phyloP scores from a whole-genome alignment of 2,113 vertebrate genomes.

The Aleadryas rufinucha region DNA sequence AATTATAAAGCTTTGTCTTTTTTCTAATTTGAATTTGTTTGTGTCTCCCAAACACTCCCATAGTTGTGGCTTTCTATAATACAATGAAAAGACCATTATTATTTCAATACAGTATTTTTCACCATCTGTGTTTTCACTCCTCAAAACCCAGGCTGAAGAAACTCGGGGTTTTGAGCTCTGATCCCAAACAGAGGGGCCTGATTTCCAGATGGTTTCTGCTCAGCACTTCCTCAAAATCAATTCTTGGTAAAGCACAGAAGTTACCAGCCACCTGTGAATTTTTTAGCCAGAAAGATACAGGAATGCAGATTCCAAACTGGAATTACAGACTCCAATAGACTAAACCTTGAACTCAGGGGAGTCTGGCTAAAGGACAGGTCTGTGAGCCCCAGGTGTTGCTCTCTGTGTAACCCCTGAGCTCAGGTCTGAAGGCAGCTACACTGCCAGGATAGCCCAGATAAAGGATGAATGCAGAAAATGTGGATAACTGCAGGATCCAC shows the following conservation, averaged over 20 bases:
- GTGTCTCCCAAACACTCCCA: neutral
- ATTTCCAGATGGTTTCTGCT: neutral
- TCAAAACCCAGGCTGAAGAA: neutral
- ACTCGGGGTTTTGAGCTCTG: neutral
- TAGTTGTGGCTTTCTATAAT: neutral
- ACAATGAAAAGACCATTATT: neutral
- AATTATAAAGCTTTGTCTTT: neutral
- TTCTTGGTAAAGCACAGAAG: neutral
- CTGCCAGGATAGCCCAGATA: neutral
- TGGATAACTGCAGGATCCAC: neutral
- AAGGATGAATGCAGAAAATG: neutral
- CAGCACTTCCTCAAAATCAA: neutral
- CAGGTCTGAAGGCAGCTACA: neutral
- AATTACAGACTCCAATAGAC: neutral
- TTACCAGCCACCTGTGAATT: no score
- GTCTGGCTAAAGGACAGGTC: neutral
- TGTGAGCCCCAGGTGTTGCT: neutral
- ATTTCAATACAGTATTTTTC: neutral
- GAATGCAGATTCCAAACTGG: neutral
- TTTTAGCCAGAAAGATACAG: neutral
- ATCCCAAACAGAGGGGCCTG: neutral
- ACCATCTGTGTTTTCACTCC: neutral
- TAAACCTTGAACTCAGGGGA: neutral
- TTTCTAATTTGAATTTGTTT: neutral
- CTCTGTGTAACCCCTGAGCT: neutral